Evolutionary conservation across 2,797 vertebrate genomes (phyloP), one percentile per base, ranked within the genome.

Genomic region (Diplodus puntazzo): DNA sequence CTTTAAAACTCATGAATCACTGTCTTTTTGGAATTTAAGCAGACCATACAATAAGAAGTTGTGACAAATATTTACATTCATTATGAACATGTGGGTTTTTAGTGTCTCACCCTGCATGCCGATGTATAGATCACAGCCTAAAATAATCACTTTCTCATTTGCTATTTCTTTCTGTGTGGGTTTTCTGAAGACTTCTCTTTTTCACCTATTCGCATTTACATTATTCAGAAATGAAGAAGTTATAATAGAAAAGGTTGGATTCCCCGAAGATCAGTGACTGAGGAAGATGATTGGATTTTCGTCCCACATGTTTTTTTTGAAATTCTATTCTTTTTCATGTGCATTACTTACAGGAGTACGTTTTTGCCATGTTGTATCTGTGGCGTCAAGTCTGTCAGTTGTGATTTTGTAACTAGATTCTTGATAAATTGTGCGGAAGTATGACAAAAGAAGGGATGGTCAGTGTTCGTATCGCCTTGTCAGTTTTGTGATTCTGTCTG

Each of bases 191-290:
- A 42, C 21, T 16, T 79, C 64, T 67, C 16, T 23, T 39, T 76
- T 67, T 84, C 81, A 75, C 69, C 60, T 48, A 73, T 76, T 84
- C 72, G 57, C 58, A 59, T 78, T 61, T 68, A 45, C 59, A 55
- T 72, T 69, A 59, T 80, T 69, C 46, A 70, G 39, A 80, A 75
- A 69, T 58, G 30, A 75, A 49, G 50, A 67, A 30, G 30, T 63
- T 17, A 11, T 12, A 71, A 73, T 62, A 71, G 46, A 62, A 59
- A 60, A 39, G 20, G 8, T 11, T 66, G 25, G 42, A 64, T 52
- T 43, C 23, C 18, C 23, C 45, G 21, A 39, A 34, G 46, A 25
- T 68, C 46, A 42, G 25, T 46, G n/a, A 23, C 46, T 45, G n/a
- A 67, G 46, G 17, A 25, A 21, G 11, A 53, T 5, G 5, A 55